phyloP scores from a whole-genome alignment of 2,797 vertebrate species.

The Euthynnus affinis region DNA sequence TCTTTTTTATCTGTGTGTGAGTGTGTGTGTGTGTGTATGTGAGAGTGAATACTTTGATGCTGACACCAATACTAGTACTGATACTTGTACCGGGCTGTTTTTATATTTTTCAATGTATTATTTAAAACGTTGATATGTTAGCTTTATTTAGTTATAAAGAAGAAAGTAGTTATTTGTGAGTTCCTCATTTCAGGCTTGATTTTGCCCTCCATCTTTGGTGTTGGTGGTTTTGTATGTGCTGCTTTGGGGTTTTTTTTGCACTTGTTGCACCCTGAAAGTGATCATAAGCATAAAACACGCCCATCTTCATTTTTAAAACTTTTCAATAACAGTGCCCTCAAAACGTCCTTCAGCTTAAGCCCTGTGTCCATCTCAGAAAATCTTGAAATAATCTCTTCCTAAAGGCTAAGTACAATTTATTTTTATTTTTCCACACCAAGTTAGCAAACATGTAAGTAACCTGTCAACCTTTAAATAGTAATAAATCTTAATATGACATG shows the following conservation, averaged over 20 bases:
- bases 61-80: constrained; percentile 11
- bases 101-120: background rate
- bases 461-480: background rate
- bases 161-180: background rate
- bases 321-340: background rate
- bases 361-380: too few relatives aligned
- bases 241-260: background rate
- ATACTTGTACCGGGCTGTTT: background rate
- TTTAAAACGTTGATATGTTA: background rate
- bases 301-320: background rate
- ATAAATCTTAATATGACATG: background rate
- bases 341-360: too few relatives aligned
- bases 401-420: background rate
- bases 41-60: constrained; percentile 16
- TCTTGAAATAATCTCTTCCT: background rate
- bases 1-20: constrained; percentile 37
- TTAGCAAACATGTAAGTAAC: background rate
- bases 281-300: background rate
- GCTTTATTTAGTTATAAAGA: background rate
- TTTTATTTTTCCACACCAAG: background rate
- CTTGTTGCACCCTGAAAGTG: background rate
- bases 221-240: background rate
- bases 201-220: background rate
- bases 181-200: background rate
- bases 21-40: constrained; percentile 1